Conservation (phyloP, 2,888 invertebrate genomes). For the Neoitamus cyanurus region DNA sequence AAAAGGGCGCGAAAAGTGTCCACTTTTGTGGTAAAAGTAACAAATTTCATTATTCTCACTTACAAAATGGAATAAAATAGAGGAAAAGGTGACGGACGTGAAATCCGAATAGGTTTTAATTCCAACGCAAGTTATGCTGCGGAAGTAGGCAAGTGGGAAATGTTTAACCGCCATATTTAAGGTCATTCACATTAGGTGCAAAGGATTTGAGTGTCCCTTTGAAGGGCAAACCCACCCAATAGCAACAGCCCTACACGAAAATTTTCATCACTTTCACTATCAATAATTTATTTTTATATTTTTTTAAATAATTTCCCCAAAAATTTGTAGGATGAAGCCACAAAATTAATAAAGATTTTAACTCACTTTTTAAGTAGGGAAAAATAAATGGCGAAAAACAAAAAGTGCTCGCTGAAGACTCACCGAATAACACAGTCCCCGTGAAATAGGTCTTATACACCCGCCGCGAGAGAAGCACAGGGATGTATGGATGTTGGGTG, state of each 20-base stretch:
- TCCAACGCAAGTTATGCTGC: not conserved
- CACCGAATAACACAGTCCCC: slow-evolving; percentile 37
- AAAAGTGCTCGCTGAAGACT: not conserved
- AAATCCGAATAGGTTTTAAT: not conserved
- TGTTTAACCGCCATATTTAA: slow-evolving; percentile 41
- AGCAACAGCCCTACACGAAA: not conserved
- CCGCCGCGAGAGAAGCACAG: not conserved
- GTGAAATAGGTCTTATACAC: slow-evolving; percentile 37
- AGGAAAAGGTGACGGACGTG: not conserved
- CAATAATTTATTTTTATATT: not conserved
- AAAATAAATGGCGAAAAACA: slow-evolving; percentile 1
- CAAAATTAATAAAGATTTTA: not conserved
- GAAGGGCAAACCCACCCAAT: slow-evolving; percentile 5
- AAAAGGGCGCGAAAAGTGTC: slow-evolving; percentile 32
- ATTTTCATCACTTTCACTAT: not conserved
- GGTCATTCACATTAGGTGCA: slow-evolving; percentile 34
- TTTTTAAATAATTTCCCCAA: not conserved
- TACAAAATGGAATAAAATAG: not conserved
- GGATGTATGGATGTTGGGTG: not conserved
- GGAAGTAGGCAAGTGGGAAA: not conserved
- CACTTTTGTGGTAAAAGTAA: not conserved
- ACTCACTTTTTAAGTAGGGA: not conserved
- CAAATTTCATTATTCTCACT: not conserved
- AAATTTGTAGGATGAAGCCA: not conserved
- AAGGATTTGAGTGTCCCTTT: not conserved